These are phyloP conservation scores for Entosphenus tridentatus DNA, from an alignment of 2,113 vertebrate species.

Conservation along the genomic window DNA sequence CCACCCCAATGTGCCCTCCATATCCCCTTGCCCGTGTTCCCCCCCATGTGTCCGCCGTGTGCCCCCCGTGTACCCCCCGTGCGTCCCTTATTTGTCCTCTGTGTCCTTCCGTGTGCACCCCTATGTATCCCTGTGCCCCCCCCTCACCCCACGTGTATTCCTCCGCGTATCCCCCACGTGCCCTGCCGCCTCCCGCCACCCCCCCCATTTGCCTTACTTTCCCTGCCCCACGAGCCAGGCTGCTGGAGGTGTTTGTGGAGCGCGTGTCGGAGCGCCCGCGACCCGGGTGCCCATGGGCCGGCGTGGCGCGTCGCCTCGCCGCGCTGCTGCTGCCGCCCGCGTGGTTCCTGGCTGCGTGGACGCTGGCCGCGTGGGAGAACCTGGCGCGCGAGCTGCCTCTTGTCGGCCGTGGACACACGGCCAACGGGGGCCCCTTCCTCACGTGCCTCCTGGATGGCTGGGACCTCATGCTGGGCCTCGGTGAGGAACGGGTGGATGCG, in stretches of 20 bases:
- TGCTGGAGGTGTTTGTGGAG: constrained; percentile 60
- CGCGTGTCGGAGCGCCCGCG: constrained; percentile 40
- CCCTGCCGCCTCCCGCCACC: not conserved
- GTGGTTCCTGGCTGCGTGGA: constrained; percentile 77
- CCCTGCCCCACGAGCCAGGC: constrained; percentile 20
- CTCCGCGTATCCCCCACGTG: not conserved
- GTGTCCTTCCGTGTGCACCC: too few species aligned
- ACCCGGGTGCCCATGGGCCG: constrained; percentile 37
- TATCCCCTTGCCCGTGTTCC: too few species aligned
- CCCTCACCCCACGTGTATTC: too few species aligned
- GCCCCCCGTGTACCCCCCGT: too few species aligned
- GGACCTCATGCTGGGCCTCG: constrained; percentile 91
- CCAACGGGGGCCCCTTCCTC: constrained; percentile 40
- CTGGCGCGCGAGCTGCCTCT: constrained; percentile 34
- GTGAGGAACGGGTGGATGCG: constrained; percentile 23
- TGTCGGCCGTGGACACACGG: constrained; percentile 32
- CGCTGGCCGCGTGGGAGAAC: constrained; percentile 40
- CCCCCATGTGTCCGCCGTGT: too few species aligned
- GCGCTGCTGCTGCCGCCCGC: constrained; percentile 50
- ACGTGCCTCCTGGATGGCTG: constrained; percentile 61
- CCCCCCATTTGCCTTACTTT: not conserved
- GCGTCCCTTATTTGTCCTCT: too few species aligned
- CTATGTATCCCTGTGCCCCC: too few species aligned
- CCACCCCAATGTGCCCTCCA: too few species aligned
- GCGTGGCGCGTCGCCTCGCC: constrained; percentile 38